These are phyloP conservation scores for Caenorhabditis inopinata DNA, from an alignment of 1,140 invertebrate genomes.

Conservation along the genomic window DNA sequence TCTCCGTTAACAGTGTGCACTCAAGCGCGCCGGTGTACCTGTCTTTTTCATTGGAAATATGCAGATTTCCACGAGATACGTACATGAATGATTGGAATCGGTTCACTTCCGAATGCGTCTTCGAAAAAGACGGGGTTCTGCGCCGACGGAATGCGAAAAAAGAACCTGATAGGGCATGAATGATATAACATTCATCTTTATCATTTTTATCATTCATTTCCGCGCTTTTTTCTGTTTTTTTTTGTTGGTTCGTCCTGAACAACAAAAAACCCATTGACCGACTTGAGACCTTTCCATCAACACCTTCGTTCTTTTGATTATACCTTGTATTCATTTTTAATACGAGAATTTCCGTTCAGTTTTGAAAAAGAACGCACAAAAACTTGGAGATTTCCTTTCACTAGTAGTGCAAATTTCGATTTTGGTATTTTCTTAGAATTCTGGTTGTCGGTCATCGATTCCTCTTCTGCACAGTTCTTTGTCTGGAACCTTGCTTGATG, in stretches of 20 bases:
- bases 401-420: no score
- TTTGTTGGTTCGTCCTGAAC: neutral
- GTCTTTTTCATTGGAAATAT: neutral
- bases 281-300: no score
- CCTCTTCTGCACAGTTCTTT: no score
- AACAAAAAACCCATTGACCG: neutral
- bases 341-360: no score
- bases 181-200: constrained; percentile 26
- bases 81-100: neutral
- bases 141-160: neutral
- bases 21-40: neutral
- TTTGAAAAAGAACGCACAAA: no score
- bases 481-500: no score
- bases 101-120: neutral
- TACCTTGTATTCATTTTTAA: no score
- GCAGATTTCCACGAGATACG: no score
- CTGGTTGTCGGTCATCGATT: no score
- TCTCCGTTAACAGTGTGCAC: neutral
- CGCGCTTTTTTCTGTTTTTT: neutral
- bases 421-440: no score
- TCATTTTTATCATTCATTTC: neutral
- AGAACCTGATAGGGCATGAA: constrained; percentile 13
- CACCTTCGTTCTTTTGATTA: no score
- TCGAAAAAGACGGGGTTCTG: constrained; percentile 9
- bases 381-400: no score